Conservation (phyloP, 2,888 invertebrate genomes). For the Ectemnius continuus region DNA sequence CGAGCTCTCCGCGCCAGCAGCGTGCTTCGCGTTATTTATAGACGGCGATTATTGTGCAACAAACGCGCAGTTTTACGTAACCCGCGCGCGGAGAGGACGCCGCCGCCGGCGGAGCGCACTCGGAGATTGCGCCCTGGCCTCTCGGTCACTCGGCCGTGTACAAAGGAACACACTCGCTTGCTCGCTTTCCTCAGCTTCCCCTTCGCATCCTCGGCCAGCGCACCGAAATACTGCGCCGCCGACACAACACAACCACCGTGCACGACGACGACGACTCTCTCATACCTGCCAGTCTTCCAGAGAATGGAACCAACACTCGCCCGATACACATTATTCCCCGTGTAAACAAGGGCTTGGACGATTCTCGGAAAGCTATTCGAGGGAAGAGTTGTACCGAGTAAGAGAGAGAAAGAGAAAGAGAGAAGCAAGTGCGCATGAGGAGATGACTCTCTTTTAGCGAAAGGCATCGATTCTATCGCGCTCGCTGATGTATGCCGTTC, state of each 20-base stretch:
- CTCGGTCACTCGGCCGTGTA: slow-evolving; percentile 64
- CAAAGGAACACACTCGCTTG: slow-evolving; percentile 49
- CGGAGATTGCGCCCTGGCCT: slow-evolving; percentile 45
- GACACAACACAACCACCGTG: too few species aligned
- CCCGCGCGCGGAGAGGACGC: slow-evolving; percentile 34
- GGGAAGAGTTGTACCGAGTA: neutral
- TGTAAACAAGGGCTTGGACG: slow-evolving; percentile 34
- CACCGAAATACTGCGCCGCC: too few species aligned
- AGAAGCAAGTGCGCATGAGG: too few species aligned
- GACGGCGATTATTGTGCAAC: slow-evolving; percentile 76
- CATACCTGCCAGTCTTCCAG: neutral
- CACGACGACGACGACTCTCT: too few species aligned
- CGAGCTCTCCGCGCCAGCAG: slow-evolving; percentile 51
- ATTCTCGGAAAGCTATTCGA: slow-evolving; percentile 23
- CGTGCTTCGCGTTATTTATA: slow-evolving; percentile 73
- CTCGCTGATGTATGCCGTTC: slow-evolving; percentile 13
- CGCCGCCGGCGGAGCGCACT: too few species aligned
- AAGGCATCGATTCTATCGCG: slow-evolving; percentile 23
- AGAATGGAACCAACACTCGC: slow-evolving; percentile 27
- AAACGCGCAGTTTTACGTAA: slow-evolving; percentile 73
- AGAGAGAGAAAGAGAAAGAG: neutral
- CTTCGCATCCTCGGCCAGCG: neutral
- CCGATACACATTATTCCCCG: slow-evolving; percentile 10
- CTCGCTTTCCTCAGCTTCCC: slow-evolving; percentile 49
- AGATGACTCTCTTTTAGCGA: neutral